Conservation (phyloP, 2,113 vertebrate species). For the Poeciliopsis retropinna region DNA sequence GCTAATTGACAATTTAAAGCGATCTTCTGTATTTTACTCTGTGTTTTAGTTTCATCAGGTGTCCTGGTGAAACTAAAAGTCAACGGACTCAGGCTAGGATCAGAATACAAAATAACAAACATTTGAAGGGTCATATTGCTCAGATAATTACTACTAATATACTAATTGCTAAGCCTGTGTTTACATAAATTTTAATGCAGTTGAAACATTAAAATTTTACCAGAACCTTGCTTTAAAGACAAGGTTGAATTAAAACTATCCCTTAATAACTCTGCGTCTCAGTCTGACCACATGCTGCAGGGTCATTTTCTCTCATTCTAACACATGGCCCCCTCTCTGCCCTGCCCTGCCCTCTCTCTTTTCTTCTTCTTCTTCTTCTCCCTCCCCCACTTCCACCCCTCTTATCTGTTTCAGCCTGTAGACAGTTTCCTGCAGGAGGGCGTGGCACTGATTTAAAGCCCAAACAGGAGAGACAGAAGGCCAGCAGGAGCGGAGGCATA, state of each 20-base stretch:
- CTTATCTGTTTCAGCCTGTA: conserved; percentile 56
- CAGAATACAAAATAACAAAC: no score
- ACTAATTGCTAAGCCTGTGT: background rate
- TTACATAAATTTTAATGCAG: background rate
- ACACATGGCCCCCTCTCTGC: conserved; percentile 65
- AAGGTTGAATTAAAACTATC: no score
- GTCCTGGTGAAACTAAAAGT: no score
- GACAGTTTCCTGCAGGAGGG: conserved; percentile 70
- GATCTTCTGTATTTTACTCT: background rate
- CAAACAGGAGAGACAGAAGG: conserved; percentile 15
- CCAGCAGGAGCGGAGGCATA: conserved; percentile 30
- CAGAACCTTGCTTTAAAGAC: background rate
- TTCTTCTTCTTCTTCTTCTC: background rate
- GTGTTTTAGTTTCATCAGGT: no score
- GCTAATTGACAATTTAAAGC: no score
- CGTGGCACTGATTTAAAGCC: conserved; percentile 60
- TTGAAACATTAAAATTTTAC: background rate
- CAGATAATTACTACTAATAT: no score
- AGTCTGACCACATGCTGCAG: conserved; percentile 68
- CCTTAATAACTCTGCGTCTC: conserved; percentile 14
- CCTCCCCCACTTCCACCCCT: conserved; percentile 3
- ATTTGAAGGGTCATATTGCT: no score
- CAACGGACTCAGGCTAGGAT: no score
- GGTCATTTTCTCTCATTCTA: conserved; percentile 66
- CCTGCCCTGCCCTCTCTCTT: conserved; percentile 46